Conservation (phyloP, 2,888 invertebrate species). For the Drosophila suboccidentalis region DNA sequence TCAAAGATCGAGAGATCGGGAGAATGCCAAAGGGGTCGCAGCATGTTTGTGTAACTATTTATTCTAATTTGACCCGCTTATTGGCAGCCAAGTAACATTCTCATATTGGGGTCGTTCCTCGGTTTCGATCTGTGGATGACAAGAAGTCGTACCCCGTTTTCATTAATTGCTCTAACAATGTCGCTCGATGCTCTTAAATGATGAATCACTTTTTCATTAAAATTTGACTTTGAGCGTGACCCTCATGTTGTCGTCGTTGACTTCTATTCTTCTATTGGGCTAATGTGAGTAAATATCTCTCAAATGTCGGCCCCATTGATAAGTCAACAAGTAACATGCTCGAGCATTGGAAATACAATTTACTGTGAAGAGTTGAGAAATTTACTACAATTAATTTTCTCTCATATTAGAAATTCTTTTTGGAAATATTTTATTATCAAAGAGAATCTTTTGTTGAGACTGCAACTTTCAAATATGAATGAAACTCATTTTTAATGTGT, state of each 20-base stretch:
- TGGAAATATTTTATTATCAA: background rate
- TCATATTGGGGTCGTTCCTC: conserved; percentile 51
- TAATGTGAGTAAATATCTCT: conserved; percentile 44
- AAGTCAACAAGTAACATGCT: background rate
- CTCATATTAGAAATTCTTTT: background rate
- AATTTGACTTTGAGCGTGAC: conserved; percentile 81
- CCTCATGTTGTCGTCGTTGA: conserved; percentile 72
- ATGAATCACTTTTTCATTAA: conserved; percentile 84
- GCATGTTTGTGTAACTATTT: conserved; percentile 82
- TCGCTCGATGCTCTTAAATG: conserved; percentile 78
- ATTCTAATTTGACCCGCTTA: conserved; percentile 85
- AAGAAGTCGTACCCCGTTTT: conserved; percentile 62
- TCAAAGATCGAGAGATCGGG: conserved; percentile 36
- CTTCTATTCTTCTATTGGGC: conserved; percentile 59
- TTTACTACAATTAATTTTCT: background rate
- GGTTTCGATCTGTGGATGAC: conserved; percentile 29
- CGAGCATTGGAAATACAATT: background rate
- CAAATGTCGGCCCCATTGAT: conserved; percentile 20
- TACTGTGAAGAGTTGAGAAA: conserved; percentile 4
- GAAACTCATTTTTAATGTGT: background rate
- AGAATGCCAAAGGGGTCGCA: conserved; percentile 70
- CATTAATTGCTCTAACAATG: conserved; percentile 73
- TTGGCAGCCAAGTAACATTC: conserved; percentile 61
- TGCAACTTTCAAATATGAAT: background rate
- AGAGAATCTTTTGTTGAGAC: background rate